Conservation (phyloP, 2,797 vertebrate genomes). For the Clarias laeviceps region DNA sequence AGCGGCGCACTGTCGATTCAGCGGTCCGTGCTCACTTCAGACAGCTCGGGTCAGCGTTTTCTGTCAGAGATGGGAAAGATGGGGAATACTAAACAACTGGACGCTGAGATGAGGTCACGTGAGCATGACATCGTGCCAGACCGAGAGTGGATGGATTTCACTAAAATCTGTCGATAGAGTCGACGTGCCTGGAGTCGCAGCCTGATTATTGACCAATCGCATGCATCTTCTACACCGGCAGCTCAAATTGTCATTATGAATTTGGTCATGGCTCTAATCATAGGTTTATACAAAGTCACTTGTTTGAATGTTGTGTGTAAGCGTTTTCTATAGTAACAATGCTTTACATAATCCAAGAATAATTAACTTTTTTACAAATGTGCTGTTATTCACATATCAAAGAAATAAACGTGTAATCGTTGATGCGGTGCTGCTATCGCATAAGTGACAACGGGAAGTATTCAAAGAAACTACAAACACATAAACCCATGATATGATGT, state of each 20-base stretch:
- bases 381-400: no score
- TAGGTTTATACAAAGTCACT: neutral
- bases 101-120: constrained; percentile 55
- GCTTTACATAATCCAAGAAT: neutral
- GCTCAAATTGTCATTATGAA: neutral
- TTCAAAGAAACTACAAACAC: neutral
- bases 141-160: neutral
- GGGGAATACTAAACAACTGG: constrained; percentile 63
- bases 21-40: constrained; percentile 56
- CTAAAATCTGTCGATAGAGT: neutral
- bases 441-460: neutral
- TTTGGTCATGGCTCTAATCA: no score
- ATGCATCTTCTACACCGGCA: neutral
- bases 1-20: constrained; percentile 60
- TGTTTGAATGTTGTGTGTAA: neutral
- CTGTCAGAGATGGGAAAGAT: constrained; percentile 59
- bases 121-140: constrained; percentile 16
- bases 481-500: neutral
- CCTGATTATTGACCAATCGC: neutral
- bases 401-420: neutral
- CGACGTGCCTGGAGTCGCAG: neutral
- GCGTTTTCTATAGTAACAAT: neutral
- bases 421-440: neutral
- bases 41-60: constrained; percentile 63
- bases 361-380: neutral